These are phyloP conservation scores for Beroe forskalii DNA, from an alignment of 37 sponge, comb jelly and placozoan genomes.

Conservation along the genomic window DNA sequence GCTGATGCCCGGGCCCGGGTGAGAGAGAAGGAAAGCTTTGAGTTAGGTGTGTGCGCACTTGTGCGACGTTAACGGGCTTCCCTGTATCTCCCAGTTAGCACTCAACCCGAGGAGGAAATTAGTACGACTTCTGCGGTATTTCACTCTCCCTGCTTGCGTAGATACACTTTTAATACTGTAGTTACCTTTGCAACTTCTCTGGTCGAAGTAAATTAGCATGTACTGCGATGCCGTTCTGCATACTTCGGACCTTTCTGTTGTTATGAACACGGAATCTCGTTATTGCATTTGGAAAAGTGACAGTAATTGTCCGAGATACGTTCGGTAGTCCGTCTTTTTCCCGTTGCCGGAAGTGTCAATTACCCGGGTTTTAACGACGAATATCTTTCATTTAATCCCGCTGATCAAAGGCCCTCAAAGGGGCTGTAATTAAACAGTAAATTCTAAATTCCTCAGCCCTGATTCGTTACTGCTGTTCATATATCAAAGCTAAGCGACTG, in stretches of 20 bases:
- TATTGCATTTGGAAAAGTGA: too few relatives aligned
- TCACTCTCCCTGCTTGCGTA: too few relatives aligned
- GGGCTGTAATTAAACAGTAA: background rate
- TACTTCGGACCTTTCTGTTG: too few relatives aligned
- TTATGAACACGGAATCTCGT: too few relatives aligned
- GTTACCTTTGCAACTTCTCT: too few relatives aligned
- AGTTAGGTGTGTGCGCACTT: background rate
- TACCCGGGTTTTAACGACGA: background rate
- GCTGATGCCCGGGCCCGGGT: too few relatives aligned
- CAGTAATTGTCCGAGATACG: too few relatives aligned
- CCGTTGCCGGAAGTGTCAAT: too few relatives aligned
- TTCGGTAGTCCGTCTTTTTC: too few relatives aligned
- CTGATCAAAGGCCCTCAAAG: background rate
- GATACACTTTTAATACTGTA: too few relatives aligned
- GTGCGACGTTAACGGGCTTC: background rate
- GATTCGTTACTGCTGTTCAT: background rate
- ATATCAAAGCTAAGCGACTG: conserved; percentile 54
- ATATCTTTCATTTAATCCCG: background rate
- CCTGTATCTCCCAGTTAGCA: background rate
- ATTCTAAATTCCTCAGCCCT: background rate
- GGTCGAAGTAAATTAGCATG: too few relatives aligned
- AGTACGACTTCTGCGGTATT: background rate
- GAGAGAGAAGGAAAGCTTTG: background rate
- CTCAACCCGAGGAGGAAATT: background rate
- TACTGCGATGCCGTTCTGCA: too few relatives aligned